These are phyloP conservation scores for Trissonchulus latispiculum DNA, from an alignment of 2,888 invertebrate genomes.

Conservation along the genomic window DNA sequence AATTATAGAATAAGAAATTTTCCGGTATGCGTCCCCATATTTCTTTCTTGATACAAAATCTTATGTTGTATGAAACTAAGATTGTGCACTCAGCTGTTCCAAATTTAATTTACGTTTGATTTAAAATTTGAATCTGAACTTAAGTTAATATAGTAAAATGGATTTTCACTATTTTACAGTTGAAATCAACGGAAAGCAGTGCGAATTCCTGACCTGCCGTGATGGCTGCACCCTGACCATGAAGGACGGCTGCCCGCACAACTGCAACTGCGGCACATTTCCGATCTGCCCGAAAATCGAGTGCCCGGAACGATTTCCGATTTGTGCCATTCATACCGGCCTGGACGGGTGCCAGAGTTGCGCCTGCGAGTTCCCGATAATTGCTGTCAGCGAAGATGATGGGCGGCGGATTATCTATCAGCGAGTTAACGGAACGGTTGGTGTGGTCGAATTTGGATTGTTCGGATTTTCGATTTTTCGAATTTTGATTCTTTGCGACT, in stretches of 20 bases:
- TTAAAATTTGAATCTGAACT: too few relatives aligned
- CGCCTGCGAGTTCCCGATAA: constrained; percentile 18
- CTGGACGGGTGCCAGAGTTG: constrained; percentile 22
- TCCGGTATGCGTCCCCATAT: too few relatives aligned
- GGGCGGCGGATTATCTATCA: neutral
- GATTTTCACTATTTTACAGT: constrained; percentile 3
- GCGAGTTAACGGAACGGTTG: too few relatives aligned
- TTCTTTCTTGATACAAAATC: too few relatives aligned
- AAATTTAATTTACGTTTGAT: too few relatives aligned
- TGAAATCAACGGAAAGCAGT: neutral
- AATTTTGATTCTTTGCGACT: too few relatives aligned
- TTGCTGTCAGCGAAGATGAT: neutral
- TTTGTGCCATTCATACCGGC: constrained; percentile 10
- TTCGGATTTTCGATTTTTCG: too few relatives aligned
- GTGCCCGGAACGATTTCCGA: constrained; percentile 17
- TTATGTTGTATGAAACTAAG: too few relatives aligned
- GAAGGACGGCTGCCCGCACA: constrained; percentile 16
- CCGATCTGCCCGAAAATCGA: constrained; percentile 2
- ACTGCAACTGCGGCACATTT: constrained; percentile 16
- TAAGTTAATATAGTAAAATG: too few relatives aligned
- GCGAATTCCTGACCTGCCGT: constrained; percentile 9
- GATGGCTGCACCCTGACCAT: constrained; percentile 15
- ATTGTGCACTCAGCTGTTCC: too few relatives aligned
- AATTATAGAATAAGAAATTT: too few relatives aligned
- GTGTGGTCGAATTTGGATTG: too few relatives aligned